These are phyloP conservation scores for Charaxes varanes DNA, from an alignment of 1,140 invertebrate genomes.

Conservation along the genomic window DNA sequence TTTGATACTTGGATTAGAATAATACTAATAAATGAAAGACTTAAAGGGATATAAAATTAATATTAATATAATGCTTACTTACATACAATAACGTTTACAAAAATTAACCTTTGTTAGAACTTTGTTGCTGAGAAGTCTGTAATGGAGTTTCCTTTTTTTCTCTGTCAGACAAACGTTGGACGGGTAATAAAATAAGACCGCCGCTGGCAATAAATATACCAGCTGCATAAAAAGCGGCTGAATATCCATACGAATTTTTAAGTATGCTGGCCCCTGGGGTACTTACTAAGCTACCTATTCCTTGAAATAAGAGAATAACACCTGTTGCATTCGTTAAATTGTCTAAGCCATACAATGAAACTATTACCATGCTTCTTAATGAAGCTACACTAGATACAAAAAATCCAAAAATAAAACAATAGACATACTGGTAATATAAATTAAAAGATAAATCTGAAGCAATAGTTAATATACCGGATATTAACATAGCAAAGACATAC, in stretches of 20 bases:
- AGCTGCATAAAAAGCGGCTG: constrained; percentile 45
- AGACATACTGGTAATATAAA: constrained; percentile 51
- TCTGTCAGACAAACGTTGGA: constrained; percentile 10
- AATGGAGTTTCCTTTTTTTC: constrained; percentile 7
- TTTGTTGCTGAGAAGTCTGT: background rate
- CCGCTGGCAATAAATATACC: constrained; percentile 42
- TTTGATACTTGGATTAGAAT: no score
- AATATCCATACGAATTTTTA: constrained; percentile 43
- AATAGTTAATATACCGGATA: constrained; percentile 38
- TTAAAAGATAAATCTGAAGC: constrained; percentile 41
- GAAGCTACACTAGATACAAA: constrained; percentile 39
- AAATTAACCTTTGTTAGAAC: background rate
- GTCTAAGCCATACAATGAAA: constrained; percentile 55
- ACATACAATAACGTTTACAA: no score
- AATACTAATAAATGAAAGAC: no score
- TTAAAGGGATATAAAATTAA: no score
- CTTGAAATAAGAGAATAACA: constrained; percentile 57
- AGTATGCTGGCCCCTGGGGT: constrained; percentile 48
- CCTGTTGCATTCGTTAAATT: constrained; percentile 64
- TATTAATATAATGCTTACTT: no score
- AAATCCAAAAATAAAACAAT: constrained; percentile 53
- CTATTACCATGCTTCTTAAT: constrained; percentile 47
- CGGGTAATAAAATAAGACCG: constrained; percentile 37
- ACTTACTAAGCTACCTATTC: constrained; percentile 51
- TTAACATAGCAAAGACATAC: constrained; percentile 26